Conservation (phyloP, 2,113 vertebrate species). For the Anser cygnoides region DNA sequence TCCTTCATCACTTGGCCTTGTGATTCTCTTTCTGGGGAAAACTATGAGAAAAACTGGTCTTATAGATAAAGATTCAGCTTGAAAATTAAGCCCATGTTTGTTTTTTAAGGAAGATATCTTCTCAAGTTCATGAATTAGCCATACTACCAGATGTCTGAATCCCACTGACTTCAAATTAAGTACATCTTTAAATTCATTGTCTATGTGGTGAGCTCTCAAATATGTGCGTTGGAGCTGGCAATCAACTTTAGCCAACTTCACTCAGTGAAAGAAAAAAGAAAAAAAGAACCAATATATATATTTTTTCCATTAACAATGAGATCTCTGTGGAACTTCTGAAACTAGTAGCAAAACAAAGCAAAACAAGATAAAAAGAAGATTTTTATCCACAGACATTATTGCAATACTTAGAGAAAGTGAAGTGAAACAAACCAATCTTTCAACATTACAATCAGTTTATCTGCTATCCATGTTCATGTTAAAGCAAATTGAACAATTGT, state of each 20-base stretch:
- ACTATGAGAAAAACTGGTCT: not conserved
- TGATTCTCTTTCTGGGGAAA: not conserved
- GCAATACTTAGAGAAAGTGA: not conserved
- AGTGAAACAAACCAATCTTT: not conserved
- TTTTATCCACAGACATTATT: not conserved
- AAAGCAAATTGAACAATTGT: not conserved
- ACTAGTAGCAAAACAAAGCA: not conserved
- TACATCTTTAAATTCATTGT: accelerated
- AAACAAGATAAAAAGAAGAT: not conserved
- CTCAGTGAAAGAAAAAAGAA: not conserved
- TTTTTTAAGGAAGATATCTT: not conserved
- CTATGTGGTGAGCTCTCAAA: not conserved
- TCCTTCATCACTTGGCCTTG: not conserved
- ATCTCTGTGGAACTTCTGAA: not conserved
- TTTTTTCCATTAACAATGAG: not conserved
- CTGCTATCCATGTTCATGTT: not conserved
- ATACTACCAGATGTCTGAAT: not conserved
- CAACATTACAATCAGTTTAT: not conserved
- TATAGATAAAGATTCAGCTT: not conserved
- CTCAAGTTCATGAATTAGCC: accelerated
- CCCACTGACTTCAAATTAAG: not conserved
- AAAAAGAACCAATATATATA: not conserved
- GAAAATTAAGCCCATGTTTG: not conserved
- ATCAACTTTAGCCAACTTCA: not conserved
- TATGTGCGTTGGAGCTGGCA: not conserved